Evolutionary conservation across 2,113 vertebrate genomes (phyloP).

Genomic region (Nothobranchius kuhntae): DNA sequence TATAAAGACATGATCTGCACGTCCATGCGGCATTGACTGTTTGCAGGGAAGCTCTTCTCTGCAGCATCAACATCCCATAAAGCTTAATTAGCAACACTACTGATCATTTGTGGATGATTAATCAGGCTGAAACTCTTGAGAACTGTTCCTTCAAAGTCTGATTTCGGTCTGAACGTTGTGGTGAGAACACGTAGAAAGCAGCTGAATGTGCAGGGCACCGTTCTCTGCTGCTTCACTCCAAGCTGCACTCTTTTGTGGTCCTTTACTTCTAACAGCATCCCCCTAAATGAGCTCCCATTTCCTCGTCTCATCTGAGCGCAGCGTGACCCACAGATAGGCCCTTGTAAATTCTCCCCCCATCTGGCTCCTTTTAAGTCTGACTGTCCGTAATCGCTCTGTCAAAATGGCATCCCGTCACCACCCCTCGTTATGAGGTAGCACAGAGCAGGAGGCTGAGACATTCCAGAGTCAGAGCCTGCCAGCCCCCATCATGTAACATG

Average conservation of each 20-base stretch:
- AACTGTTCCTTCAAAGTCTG: not conserved
- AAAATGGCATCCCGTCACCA: constrained; percentile 68
- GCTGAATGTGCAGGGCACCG: constrained; percentile 12
- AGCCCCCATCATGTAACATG: constrained; percentile 69
- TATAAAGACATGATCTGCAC: no score
- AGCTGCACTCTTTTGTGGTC: constrained; percentile 60
- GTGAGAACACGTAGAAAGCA: constrained; percentile 15
- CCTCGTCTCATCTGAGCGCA: constrained; percentile 64
- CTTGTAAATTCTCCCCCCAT: constrained; percentile 61
- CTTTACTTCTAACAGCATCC: constrained; percentile 56
- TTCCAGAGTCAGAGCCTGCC: constrained; percentile 62
- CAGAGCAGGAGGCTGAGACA: constrained; percentile 59
- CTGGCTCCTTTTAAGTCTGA: constrained; percentile 71
- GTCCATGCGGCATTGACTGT: no score
- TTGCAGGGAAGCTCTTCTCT: no score
- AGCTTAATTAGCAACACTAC: no score
- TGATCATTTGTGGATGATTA: no score
- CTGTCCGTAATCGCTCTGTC: constrained; percentile 70
- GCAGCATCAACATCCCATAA: no score
- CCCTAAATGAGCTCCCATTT: constrained; percentile 69
- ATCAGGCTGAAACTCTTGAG: not conserved
- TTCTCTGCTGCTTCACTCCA: constrained; percentile 27
- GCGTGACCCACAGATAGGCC: constrained; percentile 53
- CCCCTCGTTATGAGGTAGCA: constrained; percentile 61
- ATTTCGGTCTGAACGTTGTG: not conserved